A percentile compares a stretch with the other conserved stretches of the same genome.
These are phyloP conservation scores for Orthosia cruda DNA, from an alignment of 2,888 invertebrate genomes.

Conservation along the genomic window DNA sequence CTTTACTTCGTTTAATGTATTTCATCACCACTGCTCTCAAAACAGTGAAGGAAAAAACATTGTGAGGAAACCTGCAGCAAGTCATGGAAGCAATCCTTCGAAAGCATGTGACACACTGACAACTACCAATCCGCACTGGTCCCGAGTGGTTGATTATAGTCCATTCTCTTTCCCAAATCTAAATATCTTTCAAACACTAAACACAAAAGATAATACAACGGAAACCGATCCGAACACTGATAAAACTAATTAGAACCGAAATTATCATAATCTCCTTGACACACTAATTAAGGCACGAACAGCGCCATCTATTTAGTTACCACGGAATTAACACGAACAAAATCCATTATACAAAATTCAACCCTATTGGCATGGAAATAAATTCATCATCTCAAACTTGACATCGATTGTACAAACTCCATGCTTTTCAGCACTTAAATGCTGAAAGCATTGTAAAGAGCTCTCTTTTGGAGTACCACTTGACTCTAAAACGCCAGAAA, in stretches of 20 bases:
- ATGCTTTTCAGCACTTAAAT: constrained; percentile 55
- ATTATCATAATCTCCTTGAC: constrained; percentile 46
- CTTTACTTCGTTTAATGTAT: too few species aligned
- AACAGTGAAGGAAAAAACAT: too few species aligned
- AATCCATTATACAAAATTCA: constrained; percentile 33
- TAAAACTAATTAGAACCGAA: constrained; percentile 42
- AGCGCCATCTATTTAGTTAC: constrained; percentile 49
- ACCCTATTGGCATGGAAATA: constrained; percentile 38
- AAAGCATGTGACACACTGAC: too few species aligned
- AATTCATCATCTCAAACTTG: constrained; percentile 40
- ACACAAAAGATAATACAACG: constrained; percentile 23
- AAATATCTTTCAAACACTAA: background rate
- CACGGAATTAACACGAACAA: constrained; percentile 19
- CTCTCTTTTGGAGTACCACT: constrained; percentile 63
- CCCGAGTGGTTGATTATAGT: too few species aligned
- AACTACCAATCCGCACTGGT: too few species aligned
- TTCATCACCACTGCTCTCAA: too few species aligned
- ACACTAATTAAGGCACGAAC: constrained; percentile 17
- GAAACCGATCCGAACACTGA: constrained; percentile 8
- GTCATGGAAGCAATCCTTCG: too few species aligned
- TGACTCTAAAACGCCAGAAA: constrained; percentile 67
- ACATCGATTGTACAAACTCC: constrained; percentile 61
- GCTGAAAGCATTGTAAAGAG: constrained; percentile 64
- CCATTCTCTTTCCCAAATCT: background rate
- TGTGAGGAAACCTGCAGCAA: too few species aligned